Percentiles rank a stretch among this genome's conserved stretches.
These are phyloP conservation scores for Argyresthia albistria DNA, from an alignment of 2,888 invertebrate genomes.

Conservation along the genomic window DNA sequence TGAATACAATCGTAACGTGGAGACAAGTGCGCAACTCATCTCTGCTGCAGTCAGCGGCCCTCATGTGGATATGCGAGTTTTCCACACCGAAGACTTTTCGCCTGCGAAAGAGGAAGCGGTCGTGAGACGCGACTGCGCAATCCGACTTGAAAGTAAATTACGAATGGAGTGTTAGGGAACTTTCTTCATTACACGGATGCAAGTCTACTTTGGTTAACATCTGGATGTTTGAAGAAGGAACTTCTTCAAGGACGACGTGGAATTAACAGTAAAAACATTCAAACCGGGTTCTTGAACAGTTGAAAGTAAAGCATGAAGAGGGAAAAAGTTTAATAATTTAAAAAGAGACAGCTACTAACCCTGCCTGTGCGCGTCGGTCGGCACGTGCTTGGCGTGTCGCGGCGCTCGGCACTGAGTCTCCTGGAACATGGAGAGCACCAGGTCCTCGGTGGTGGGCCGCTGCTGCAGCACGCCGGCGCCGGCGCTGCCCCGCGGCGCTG, in stretches of 20 bases:
- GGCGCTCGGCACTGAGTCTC: conserved; percentile 60
- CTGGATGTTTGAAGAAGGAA: too few species aligned
- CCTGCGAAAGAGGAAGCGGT: conserved; percentile 24
- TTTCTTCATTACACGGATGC: too few species aligned
- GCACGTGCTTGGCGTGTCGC: conserved; percentile 42
- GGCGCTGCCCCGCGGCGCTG: conserved; percentile 14
- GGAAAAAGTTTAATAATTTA: not conserved
- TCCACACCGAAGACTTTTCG: conserved; percentile 61
- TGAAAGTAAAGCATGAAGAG: too few species aligned
- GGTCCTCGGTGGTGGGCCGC: conserved; percentile 58
- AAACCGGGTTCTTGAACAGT: too few species aligned
- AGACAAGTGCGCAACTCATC: not conserved
- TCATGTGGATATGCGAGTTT: conserved; percentile 70
- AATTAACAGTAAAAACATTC: too few species aligned
- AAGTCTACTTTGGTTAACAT: too few species aligned
- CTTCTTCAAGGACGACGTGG: too few species aligned
- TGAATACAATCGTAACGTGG: conserved; percentile 12
- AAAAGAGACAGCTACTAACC: conserved; percentile 28
- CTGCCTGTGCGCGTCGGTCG: conserved; percentile 53
- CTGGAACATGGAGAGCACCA: conserved; percentile 63
- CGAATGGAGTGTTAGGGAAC: too few species aligned
- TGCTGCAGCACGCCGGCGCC: conserved; percentile 29
- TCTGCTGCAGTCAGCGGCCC: conserved; percentile 20
- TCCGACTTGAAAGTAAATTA: too few species aligned
- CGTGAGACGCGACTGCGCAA: too few species aligned